These are phyloP conservation scores for Cyrtorhinus lividipennis DNA, from an alignment of 1,140 invertebrate genomes.

Conservation along the genomic window DNA sequence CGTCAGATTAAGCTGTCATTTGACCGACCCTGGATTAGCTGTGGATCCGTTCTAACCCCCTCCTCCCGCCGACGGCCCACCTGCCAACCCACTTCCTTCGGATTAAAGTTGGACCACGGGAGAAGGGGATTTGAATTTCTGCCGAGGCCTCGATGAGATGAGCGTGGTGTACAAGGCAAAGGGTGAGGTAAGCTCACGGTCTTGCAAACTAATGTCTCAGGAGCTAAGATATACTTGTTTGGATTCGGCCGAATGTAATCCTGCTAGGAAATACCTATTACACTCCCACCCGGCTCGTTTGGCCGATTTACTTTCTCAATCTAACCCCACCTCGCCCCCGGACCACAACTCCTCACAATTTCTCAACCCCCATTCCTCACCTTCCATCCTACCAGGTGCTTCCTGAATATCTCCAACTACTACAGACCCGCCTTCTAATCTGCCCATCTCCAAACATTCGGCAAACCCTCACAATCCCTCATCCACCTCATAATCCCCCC, in stretches of 20 bases:
- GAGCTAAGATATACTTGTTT: not conserved
- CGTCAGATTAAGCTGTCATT: slow-evolving; percentile 4
- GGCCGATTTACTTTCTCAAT: not conserved
- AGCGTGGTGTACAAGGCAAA: no score
- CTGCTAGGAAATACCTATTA: slow-evolving; percentile 1
- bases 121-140: no score
- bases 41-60: not conserved
- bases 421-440: no score
- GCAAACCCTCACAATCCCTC: no score
- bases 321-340: no score
- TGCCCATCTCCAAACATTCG: no score
- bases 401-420: no score
- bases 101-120: not conserved
- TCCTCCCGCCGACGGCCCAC: not conserved
- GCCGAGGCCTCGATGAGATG: no score
- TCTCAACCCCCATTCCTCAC: not conserved
- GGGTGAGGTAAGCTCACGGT: not conserved
- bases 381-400: not conserved
- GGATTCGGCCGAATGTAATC: slow-evolving; percentile 6
- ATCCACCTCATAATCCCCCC: no score
- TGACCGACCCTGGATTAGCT: not conserved
- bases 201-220: slow-evolving; percentile 7
- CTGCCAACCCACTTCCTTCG: not conserved
- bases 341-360: not conserved
- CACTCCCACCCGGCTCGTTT: not conserved